Evolutionary conservation across 2,888 invertebrate species (phyloP).

Genomic region (Lasiommata megera): DNA sequence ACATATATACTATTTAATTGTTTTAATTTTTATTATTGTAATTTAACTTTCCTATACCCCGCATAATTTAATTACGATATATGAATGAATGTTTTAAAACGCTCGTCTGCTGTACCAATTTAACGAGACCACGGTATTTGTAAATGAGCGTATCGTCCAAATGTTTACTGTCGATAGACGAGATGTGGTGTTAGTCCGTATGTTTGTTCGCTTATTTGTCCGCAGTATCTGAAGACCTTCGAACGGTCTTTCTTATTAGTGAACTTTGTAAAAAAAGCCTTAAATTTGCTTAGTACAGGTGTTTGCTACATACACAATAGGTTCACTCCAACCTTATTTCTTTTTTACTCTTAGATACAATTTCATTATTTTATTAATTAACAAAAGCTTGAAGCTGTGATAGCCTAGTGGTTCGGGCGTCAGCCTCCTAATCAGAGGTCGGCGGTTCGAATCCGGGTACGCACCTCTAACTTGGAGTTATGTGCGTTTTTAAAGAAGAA

Average conservation of each 20-base stretch:
- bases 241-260: slow-evolving; percentile 22
- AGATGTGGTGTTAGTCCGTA: slow-evolving; percentile 44
- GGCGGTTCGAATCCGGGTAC: no score
- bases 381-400: no score
- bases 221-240: slow-evolving; percentile 34
- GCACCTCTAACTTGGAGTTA: no score
- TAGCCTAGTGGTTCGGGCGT: no score
- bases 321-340: no score
- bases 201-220: slow-evolving; percentile 40
- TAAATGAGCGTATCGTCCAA: slow-evolving; percentile 43
- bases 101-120: slow-evolving; percentile 33
- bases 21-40: no score
- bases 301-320: no score
- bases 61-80: neutral
- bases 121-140: slow-evolving; percentile 43
- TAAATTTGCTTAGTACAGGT: neutral
- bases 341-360: no score
- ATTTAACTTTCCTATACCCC: neutral
- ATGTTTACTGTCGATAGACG: slow-evolving; percentile 50
- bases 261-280: neutral
- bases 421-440: no score
- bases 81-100: slow-evolving; percentile 20
- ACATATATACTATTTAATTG: no score
- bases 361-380: no score
- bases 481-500: no score